Evolutionary conservation across 2,797 vertebrate genomes (phyloP), one percentile per base, ranked within the genome.

Genomic region (Cuculus canorus): DNA sequence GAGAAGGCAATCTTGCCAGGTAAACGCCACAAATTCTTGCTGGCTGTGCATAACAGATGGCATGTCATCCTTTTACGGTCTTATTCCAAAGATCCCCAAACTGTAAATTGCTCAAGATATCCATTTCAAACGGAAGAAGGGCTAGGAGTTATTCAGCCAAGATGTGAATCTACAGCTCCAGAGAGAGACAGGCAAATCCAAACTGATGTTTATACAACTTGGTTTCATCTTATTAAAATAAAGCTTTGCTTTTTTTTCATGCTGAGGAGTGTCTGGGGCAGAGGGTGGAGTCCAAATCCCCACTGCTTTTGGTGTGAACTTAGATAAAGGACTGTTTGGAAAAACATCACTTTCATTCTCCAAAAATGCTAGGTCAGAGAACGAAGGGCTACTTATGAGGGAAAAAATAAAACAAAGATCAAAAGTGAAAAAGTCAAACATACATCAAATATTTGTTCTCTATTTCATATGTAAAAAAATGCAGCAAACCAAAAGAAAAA

Each of bases 351-450:
- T 92, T 91, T 54, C 71, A 85, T 80, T 71, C 54, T 93, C 27
- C 60, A 93, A 70, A 66, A 94, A 93, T 73, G 77, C 61, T 75
- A 83, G 43, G 75, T 94, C 90, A 87, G 78, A 95, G 95, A 96
- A 88, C 0, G 2, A 93, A 57, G 45, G 64, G 53, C 73, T 90
- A 94, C 57, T 90, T 61, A 65, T 2, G 37, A 95, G 92, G 37
- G 28, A 80, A 93, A 88, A 48, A 93, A 19, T 25, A 93, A 93
- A 92, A 92, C 5, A 81, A 53, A 90, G 78, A 95, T 84, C 73
- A 96, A 80, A 96, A 95, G 64, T 77, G 33, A 85, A 64, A 93
- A 92, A 86, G 64, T 81, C 86, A 86, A 88, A 47, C 25, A 43
- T 12, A 80, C 30, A 79, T 84, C 33, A 73, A 95, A 32, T 90